phyloP scores from a whole-genome alignment of 2,888 invertebrate species.

The Parnassius orleans region DNA sequence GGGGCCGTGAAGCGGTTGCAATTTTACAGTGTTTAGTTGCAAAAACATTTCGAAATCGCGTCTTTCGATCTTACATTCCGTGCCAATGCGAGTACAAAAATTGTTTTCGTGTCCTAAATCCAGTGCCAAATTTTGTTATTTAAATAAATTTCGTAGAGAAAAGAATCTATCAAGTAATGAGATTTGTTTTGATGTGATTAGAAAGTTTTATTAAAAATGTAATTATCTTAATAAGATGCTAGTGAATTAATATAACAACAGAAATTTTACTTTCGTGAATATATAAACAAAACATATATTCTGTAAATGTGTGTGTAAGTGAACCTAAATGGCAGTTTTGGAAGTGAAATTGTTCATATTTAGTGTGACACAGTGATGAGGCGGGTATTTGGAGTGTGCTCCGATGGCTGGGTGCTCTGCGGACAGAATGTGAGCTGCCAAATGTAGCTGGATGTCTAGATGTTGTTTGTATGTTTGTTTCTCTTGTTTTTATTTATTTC shows the following conservation, averaged over 20 bases:
- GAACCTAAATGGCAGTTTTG: conserved; percentile 52
- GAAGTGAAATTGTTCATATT: conserved; percentile 42
- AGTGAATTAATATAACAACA: background rate
- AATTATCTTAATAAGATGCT: background rate
- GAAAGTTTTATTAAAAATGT: background rate
- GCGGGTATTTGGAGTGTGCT: conserved; percentile 78
- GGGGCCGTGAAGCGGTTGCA: conserved; percentile 43
- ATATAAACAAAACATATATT: background rate
- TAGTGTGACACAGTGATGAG: conserved; percentile 60
- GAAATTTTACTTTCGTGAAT: background rate
- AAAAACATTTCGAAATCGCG: conserved; percentile 49
- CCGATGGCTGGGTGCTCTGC: conserved; percentile 76
- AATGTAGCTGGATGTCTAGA: conserved; percentile 62
- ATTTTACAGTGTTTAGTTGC: conserved; percentile 35
- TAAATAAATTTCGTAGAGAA: conserved; percentile 8
- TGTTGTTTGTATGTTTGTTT: conserved; percentile 78
- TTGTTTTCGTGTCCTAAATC: conserved; percentile 42
- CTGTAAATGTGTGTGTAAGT: conserved; percentile 8
- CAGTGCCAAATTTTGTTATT: conserved; percentile 49
- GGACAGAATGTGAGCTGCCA: conserved; percentile 78
- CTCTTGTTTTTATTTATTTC: conserved; percentile 42
- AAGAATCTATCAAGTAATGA: background rate
- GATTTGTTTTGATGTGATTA: background rate
- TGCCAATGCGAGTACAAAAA: conserved; percentile 48
- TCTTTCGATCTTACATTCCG: conserved; percentile 35